These are phyloP conservation scores for Brachyhypopomus occidentalis DNA, from an alignment of 2,113 vertebrate genomes.

Conservation along the genomic window DNA sequence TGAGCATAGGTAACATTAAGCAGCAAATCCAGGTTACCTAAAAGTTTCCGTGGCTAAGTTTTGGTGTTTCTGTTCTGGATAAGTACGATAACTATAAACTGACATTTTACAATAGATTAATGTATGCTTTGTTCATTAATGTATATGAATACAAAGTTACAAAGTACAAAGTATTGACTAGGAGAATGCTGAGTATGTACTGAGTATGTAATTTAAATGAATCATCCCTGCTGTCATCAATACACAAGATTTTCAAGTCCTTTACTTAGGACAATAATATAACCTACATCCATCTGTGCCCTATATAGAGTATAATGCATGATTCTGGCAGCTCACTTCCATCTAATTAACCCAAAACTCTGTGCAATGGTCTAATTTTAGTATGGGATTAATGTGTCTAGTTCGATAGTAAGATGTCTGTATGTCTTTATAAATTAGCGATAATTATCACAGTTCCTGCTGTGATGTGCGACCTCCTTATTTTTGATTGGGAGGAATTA, in stretches of 20 bases:
- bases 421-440: conserved; percentile 44
- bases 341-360: conserved; percentile 53
- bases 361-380: conserved; percentile 42
- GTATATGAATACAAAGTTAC: too few species aligned
- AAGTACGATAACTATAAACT: too few species aligned
- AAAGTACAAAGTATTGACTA: too few species aligned
- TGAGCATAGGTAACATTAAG: conserved; percentile 3
- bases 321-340: conserved; percentile 31
- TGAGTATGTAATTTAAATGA: background rate
- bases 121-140: background rate
- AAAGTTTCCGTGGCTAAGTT: background rate
- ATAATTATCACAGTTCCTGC: conserved; percentile 30
- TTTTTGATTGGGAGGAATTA: background rate
- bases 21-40: background rate
- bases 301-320: conserved; percentile 43
- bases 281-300: conserved; percentile 44
- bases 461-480: conserved; percentile 16
- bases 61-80: background rate
- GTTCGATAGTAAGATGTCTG: conserved; percentile 28
- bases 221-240: background rate
- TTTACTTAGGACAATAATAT: conserved; percentile 37
- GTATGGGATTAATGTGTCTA: conserved; percentile 21
- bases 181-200: background rate
- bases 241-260: conserved; percentile 5
- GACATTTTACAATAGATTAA: background rate